Conservation (phyloP, 2,113 vertebrate species). For the Nerophis ophidion region DNA sequence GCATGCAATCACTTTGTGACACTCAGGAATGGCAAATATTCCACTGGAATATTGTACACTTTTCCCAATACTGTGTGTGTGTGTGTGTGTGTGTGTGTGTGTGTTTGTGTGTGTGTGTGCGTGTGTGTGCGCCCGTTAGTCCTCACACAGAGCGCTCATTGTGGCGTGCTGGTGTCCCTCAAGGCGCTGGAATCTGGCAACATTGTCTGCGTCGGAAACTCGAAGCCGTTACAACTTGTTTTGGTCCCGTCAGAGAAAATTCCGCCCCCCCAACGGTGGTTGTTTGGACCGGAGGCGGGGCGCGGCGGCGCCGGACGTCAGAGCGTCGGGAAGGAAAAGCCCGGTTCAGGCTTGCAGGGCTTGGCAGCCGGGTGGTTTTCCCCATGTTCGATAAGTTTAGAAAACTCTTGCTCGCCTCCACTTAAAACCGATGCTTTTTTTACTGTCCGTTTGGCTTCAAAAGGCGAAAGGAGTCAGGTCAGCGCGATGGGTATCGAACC, state of each 20-base stretch:
- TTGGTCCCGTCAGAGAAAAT: slow-evolving; percentile 63
- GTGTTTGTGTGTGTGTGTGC: slow-evolving; percentile 12
- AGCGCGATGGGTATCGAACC: no score
- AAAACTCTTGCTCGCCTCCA: neutral
- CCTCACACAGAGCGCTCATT: slow-evolving; percentile 63
- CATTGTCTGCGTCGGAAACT: slow-evolving; percentile 67
- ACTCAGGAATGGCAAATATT: slow-evolving; percentile 59
- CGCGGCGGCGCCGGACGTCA: slow-evolving; percentile 33
- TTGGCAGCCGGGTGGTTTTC: slow-evolving; percentile 3
- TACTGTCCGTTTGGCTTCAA: no score
- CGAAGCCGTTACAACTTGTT: slow-evolving; percentile 67
- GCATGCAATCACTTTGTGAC: slow-evolving; percentile 51
- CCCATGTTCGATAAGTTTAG: slow-evolving; percentile 4
- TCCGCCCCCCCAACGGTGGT: slow-evolving; percentile 55
- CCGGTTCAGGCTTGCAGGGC: slow-evolving; percentile 41
- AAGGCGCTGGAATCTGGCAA: slow-evolving; percentile 67
- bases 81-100: slow-evolving; percentile 18
- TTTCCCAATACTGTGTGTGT: slow-evolving; percentile 32
- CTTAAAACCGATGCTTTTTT: neutral
- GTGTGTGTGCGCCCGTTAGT: slow-evolving; percentile 14
- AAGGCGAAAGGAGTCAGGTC: no score
- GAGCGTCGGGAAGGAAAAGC: slow-evolving; percentile 59
- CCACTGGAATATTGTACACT: slow-evolving; percentile 25
- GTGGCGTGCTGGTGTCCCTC: slow-evolving; percentile 56
- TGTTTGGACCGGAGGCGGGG: slow-evolving; percentile 15